Evolutionary conservation across 2,888 invertebrate species (phyloP).

Genomic region (Euclidia mi): DNA sequence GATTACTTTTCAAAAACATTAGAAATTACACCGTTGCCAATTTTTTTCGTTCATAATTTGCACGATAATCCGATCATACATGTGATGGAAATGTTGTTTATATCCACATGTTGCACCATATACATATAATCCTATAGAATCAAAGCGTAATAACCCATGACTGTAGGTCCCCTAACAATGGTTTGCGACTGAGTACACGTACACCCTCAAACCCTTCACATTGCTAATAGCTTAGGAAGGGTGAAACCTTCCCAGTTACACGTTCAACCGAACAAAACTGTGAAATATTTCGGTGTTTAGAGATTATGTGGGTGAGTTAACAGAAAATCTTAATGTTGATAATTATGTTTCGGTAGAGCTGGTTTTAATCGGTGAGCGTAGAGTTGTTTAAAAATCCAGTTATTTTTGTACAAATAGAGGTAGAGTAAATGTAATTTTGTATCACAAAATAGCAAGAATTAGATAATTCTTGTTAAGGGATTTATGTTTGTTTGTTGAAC

Average conservation of each 20-base stretch:
- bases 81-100: no score
- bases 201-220: slow-evolving; percentile 64
- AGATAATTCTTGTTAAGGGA: no score
- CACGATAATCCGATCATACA: no score
- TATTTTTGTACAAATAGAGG: no score
- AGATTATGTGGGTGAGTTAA: slow-evolving; percentile 54
- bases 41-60: no score
- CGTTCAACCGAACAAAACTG: slow-evolving; percentile 45
- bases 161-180: slow-evolving; percentile 58
- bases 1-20: no score
- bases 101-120: background rate
- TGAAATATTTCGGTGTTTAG: slow-evolving; percentile 47
- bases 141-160: slow-evolving; percentile 52
- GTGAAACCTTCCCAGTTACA: slow-evolving; percentile 48
- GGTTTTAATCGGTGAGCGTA: no score
- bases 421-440: no score
- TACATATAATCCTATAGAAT: slow-evolving; percentile 4
- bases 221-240: slow-evolving; percentile 49
- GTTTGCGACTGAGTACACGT: slow-evolving; percentile 45
- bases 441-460: no score
- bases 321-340: slow-evolving; percentile 19
- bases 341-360: slow-evolving; percentile 9
- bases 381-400: no score
- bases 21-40: no score
- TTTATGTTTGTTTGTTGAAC: no score